Percentiles rank a stretch among this genome's conserved stretches.
Evolutionary conservation across 2,113 vertebrate species (phyloP).

Genomic region (Andinoacara biseriatus): DNA sequence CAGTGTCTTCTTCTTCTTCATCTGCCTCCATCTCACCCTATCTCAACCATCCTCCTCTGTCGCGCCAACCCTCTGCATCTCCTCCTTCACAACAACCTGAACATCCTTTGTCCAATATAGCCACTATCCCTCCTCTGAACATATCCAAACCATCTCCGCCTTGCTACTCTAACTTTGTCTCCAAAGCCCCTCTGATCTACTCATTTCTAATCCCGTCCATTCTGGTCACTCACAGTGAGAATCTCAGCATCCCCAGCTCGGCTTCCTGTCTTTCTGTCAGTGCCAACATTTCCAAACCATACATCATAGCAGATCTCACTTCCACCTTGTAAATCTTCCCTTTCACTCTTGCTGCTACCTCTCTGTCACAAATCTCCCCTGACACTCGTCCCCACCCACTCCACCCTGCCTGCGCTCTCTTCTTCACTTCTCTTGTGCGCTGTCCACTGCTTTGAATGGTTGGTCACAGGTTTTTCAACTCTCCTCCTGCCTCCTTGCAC

Average conservation of each 20-base stretch:
- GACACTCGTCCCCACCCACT: neutral
- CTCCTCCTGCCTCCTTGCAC: neutral
- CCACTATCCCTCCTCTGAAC: neutral
- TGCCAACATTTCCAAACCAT: neutral
- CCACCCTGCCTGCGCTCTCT: neutral
- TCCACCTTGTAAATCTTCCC: neutral
- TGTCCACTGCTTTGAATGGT: neutral
- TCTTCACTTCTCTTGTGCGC: neutral
- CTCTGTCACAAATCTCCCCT: neutral
- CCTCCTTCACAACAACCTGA: neutral
- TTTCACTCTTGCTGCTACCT: neutral
- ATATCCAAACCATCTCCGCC: neutral
- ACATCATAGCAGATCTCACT: neutral
- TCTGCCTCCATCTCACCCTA: neutral
- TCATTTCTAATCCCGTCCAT: too few species aligned
- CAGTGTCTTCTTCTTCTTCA: neutral
- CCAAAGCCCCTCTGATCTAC: too few species aligned
- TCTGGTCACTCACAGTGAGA: neutral
- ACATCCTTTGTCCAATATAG: neutral
- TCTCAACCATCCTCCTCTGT: neutral
- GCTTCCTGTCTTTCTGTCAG: neutral
- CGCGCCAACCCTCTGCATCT: neutral
- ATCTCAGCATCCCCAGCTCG: neutral
- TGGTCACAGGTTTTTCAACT: neutral
- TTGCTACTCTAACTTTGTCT: neutral